Percentiles rank a stretch among this genome's conserved stretches.
Conservation (phyloP, 2,888 invertebrate genomes). For the Amorpha juglandis region DNA sequence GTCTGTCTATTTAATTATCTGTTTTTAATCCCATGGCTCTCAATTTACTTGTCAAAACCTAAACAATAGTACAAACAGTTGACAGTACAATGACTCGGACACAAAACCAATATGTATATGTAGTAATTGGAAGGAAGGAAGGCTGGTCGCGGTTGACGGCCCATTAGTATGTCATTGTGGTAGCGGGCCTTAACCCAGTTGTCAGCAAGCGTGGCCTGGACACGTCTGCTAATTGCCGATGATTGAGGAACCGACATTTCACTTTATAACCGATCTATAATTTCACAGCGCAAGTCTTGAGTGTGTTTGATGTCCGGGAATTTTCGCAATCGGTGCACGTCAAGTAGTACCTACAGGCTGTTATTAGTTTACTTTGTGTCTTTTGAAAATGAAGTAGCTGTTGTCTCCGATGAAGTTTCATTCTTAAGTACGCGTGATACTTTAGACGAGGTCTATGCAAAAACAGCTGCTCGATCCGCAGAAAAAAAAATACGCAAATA, state of each 20-base stretch:
- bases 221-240: slow-evolving; percentile 19
- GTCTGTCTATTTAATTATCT: not conserved
- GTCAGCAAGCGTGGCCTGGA: slow-evolving; percentile 29
- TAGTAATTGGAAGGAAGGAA: slow-evolving; percentile 38
- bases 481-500: too few species aligned
- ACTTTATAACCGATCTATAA: slow-evolving; percentile 12
- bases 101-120: slow-evolving; percentile 27
- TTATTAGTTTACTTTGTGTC: not conserved
- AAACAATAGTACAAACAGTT: not conserved
- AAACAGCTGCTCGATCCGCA: too few species aligned
- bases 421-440: too few species aligned
- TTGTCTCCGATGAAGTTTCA: too few species aligned
- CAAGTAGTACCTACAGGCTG: not conserved
- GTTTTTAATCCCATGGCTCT: not conserved
- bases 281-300: slow-evolving; percentile 17
- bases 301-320: not conserved
- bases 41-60: slow-evolving; percentile 1
- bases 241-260: slow-evolving; percentile 26
- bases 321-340: not conserved
- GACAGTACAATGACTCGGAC: slow-evolving; percentile 14
- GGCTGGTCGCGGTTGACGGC: slow-evolving; percentile 34
- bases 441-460: not conserved
- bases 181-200: slow-evolving; percentile 63
- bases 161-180: slow-evolving; percentile 56
- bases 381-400: not conserved